phyloP scores from a whole-genome alignment of 2,113 vertebrate genomes.

The Catharus fuscescens region DNA sequence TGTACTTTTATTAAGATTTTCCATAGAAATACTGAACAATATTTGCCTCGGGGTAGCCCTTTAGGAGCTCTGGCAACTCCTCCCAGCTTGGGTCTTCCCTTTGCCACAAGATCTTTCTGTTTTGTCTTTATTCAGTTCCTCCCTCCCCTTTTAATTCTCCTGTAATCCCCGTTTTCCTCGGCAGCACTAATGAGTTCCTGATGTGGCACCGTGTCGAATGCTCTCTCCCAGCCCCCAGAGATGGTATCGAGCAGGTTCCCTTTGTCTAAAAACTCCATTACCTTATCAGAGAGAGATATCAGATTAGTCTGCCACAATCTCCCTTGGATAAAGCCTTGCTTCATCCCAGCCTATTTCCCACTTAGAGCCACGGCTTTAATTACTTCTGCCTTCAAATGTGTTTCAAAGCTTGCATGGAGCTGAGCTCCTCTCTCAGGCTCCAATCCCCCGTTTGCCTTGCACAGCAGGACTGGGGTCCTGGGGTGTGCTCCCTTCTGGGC shows the following conservation, averaged over 20 bases:
- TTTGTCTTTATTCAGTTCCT: neutral
- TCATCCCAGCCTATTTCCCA: neutral
- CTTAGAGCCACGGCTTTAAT: neutral
- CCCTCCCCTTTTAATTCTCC: neutral
- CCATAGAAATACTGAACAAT: neutral
- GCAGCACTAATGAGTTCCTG: slow-evolving; percentile 6
- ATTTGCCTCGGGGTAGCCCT: neutral
- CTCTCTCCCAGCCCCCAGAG: neutral
- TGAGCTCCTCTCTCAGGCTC: neutral
- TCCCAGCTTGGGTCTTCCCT: neutral
- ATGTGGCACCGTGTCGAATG: neutral
- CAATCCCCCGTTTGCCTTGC: neutral
- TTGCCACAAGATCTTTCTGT: neutral
- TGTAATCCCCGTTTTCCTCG: neutral
- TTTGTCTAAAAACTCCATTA: slow-evolving; percentile 54
- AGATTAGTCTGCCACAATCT: slow-evolving; percentile 8
- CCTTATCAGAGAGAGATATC: slow-evolving; percentile 42
- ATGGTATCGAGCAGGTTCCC: neutral
- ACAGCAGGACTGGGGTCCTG: fast-evolving
- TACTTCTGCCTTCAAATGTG: neutral
- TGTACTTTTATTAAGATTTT: neutral
- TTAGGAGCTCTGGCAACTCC: neutral
- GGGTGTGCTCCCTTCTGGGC: neutral
- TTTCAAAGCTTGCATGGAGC: neutral
- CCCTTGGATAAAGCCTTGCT: neutral